Evolutionary conservation across 1,140 invertebrate species (phyloP), one percentile per base, ranked within the genome.

Genomic region (Thrips palmi): DNA sequence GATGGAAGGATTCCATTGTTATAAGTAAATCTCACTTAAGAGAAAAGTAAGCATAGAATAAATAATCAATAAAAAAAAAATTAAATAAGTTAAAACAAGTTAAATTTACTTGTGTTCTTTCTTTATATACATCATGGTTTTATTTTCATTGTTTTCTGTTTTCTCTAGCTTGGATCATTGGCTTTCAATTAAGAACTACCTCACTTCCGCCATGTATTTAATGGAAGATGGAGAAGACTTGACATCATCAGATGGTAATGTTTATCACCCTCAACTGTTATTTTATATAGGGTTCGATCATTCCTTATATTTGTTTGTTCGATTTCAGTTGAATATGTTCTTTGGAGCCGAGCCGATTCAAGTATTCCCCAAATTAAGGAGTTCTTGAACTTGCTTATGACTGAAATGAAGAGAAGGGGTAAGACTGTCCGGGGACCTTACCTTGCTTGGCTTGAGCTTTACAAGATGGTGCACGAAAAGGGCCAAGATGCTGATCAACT

Each of bases 361-460:
- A 29, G 25, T 10, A 25, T 28, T n/a, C 22, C 28, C 6, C 20
- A 22, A 15, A 20, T 22, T 1, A 32, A 33, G 15, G 29, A 32
- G 1, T 32, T 24, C 23, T 6, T 33, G 22, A 12, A 7, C n/a
- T 18, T 14, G 4, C 10, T 7, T 7, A 37, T 12, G n/a, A 27
- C 15, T 27, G 19, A 37, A 15, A 61, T 68, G 2, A 60, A 68
- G 33, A 56, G 63, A 0, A 48, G 46, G 8, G 61, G 62, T 17
- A 56, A 66, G 14, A 63, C 63, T 39, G 53, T 75, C 17, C 54
- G 86, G 35, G 83, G 80, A 2, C 81, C 85, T 1, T 80, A 79
- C 57, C 63, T 92, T 43, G 85, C 84, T 11, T 64, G 74, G 14
- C 60, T 93, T 35, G 79, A 87, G 53, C 59, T 89, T 4, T 72